Evolutionary conservation across 1,140 invertebrate species (phyloP), one percentile per base, ranked within the genome.

Genomic region (Trinorchestia longiramus): DNA sequence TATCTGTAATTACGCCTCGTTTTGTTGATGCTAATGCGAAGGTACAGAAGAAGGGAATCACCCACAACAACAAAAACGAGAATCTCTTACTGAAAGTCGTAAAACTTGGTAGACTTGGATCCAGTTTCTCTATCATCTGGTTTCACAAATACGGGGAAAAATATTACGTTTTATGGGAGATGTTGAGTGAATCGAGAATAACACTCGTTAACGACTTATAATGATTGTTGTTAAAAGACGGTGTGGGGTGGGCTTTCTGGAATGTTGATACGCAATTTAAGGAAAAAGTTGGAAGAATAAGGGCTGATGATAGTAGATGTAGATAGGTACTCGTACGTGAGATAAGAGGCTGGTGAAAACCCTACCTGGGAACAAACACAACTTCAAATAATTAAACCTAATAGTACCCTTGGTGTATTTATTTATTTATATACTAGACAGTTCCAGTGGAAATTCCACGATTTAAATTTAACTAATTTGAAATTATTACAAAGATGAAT

Each of bases 1-100:
- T 94, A 94, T 94, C 92, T 94, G 92, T 94, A 45, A 94, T 94
- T 47, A 94, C 8, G 17, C 43, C 92, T 94, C 92, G 92, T 94
- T 94, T 45, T 43, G 43, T 40, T 94, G 92, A 94, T 45, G 92
- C 92, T 45, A 94, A 94, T 43, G 41, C 43, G 41, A 43, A 43
- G 44, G 43, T 42, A 43, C 92, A 36, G 40, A 45, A 94, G 23
- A 94, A 40, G 11, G 8, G 44, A 94, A 94, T 94, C 43, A 94
- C 92, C 47, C 44, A 11, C 8, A 47, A 11, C 92, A 8, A 42
- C 88, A 90, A 90, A 90, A 90, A 90, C 4, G 11, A 42, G 88
- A 42, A 77, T 77, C 62, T 11, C 62, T 11, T 36, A 19, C 11
- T 23, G 62, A 11, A 77, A 77, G 62, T 36, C 62, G 28, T 77